Evolutionary conservation across 2,797 vertebrate genomes (phyloP), one percentile per base, ranked within the genome.

Genomic region (Leuciscus waleckii): DNA sequence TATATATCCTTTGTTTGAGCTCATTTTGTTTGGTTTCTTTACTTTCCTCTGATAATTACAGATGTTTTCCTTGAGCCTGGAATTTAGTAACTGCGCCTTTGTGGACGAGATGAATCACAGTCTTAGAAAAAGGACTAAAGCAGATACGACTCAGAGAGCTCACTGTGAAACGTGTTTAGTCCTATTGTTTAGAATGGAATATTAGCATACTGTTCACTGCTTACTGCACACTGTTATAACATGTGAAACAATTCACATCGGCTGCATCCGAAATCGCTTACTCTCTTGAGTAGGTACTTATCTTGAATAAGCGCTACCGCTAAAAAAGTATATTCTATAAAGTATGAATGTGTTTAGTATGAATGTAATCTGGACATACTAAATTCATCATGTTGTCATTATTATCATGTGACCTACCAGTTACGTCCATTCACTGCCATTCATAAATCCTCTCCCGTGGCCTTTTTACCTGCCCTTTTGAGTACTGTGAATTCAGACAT

Each of bases 21-120:
- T 41, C 23, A 43, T 69, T 51, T 69, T 23, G 63, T 79, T 49
- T 79, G 39, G 65, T 67, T 58, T 58, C 17, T 29, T 61, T 58
- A 17, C 46, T 69, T n/a, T 58, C 65, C 37, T 79, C 75, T 56
- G 35, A 78, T 78, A 84, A 26, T 70, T 32, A 54, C 73, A 51
- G 41, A 54, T 83, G 61, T 41, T 35, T 77, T 76, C 37, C 51
- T 54, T 84, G 65, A 78, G 49, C 51, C 37, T 79, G 83, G 75
- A 79, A 70, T 58, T 70, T 70, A 71, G 75, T 70, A 67, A 61
- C 19, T 58, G 37, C 43, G 46, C n/a, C 46, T 69, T 67, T 78
- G 65, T 56, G 46, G 75, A 69, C 37, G 56, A 68, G 73, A 68
- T 77, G 61, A 84, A 56, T 84, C 74, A 78, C 46, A 70, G 74